Conservation (phyloP, 2,888 invertebrate genomes). For the Drosophila hamatofila region DNA sequence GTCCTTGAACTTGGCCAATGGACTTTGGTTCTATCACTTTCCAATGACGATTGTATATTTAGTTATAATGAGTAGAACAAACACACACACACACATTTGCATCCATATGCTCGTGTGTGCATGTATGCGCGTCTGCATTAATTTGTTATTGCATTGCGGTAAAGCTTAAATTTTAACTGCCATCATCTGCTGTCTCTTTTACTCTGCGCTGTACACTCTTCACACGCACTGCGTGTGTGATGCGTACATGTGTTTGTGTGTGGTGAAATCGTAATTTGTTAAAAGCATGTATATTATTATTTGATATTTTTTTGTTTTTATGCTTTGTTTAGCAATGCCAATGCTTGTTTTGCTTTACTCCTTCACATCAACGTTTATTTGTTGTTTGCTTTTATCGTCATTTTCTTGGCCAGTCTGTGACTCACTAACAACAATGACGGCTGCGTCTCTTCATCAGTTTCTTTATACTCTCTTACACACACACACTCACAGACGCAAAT, state of each 20-base stretch:
- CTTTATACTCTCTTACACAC: constrained; percentile 26
- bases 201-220: constrained; percentile 1
- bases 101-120: background rate
- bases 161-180: constrained; percentile 33
- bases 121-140: constrained; percentile 20
- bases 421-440: constrained; percentile 51
- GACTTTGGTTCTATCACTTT: constrained; percentile 57
- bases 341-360: constrained; percentile 53
- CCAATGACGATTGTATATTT: constrained; percentile 11
- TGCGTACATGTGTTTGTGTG: constrained; percentile 3
- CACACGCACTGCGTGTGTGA: constrained; percentile 43
- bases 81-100: background rate
- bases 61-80: constrained; percentile 4
- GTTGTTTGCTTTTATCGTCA: constrained; percentile 73
- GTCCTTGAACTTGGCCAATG: constrained; percentile 81
- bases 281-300: constrained; percentile 36
- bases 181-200: constrained; percentile 9
- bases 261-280: constrained; percentile 70
- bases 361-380: constrained; percentile 57
- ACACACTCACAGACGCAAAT: constrained; percentile 20
- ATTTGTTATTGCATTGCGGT: constrained; percentile 37
- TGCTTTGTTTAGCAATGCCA: constrained; percentile 40
- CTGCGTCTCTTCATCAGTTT: constrained; percentile 27
- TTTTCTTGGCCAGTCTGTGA: constrained; percentile 57
- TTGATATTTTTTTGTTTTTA: constrained; percentile 36